These are phyloP conservation scores for Nannobrachium achirus DNA, from an alignment of 2,113 vertebrate genomes.

Conservation along the genomic window DNA sequence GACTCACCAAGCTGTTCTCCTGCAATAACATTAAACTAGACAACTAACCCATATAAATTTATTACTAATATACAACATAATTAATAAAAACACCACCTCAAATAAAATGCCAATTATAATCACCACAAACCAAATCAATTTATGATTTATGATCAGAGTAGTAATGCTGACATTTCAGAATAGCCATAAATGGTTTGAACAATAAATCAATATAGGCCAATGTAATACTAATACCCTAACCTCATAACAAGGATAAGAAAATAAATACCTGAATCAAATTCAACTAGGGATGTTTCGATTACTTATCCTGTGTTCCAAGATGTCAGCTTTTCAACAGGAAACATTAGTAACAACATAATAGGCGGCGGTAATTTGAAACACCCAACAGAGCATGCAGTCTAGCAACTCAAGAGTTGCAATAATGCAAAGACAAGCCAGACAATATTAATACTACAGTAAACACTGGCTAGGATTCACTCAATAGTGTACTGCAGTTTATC, in stretches of 20 bases:
- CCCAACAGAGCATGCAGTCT: conserved; percentile 12
- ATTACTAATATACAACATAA: conserved; percentile 1
- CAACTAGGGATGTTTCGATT: too few species aligned
- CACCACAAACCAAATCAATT: neutral
- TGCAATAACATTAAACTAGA: neutral
- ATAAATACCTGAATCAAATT: too few species aligned
- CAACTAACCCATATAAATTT: neutral
- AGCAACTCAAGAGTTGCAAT: too few species aligned
- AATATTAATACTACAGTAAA: neutral
- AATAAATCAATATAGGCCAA: too few species aligned
- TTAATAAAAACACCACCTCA: conserved; percentile 20
- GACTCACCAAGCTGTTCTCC: neutral
- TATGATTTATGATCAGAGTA: too few species aligned
- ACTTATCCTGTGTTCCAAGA: too few species aligned
- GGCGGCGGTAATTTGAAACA: neutral
- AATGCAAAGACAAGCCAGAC: neutral
- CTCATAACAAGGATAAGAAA: neutral
- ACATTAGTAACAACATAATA: conserved; percentile 8
- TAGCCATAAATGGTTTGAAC: too few species aligned
- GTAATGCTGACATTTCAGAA: too few species aligned
- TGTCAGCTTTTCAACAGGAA: neutral
- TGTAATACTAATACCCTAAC: neutral
- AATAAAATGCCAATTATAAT: neutral
- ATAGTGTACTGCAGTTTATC: too few species aligned
- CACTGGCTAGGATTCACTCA: conserved; percentile 35